These are phyloP conservation scores for Psix sp. DNA, from an alignment of 1,140 invertebrate genomes.

Conservation along the genomic window DNA sequence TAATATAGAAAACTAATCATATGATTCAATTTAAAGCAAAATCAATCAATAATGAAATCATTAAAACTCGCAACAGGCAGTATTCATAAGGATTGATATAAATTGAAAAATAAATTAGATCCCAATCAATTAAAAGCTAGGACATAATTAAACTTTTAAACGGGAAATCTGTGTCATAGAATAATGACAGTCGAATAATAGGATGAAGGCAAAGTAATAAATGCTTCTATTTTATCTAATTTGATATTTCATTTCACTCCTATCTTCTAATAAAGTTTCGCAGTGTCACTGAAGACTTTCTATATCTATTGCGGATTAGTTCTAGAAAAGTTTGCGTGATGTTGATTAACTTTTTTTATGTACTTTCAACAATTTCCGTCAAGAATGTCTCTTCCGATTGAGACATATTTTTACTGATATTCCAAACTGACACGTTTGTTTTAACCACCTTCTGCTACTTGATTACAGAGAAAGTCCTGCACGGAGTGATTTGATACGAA, in stretches of 20 bases:
- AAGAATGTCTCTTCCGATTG: constrained; percentile 40
- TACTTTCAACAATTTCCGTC: constrained; percentile 39
- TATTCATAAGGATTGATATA: too few relatives aligned
- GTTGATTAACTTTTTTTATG: constrained; percentile 31
- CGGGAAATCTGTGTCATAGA: background rate
- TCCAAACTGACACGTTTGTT: constrained; percentile 10
- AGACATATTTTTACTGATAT: constrained; percentile 12
- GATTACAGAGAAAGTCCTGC: constrained; percentile 35
- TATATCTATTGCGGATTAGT: constrained; percentile 28
- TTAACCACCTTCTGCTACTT: constrained; percentile 16
- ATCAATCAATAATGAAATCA: too few relatives aligned
- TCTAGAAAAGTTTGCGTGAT: constrained; percentile 37
- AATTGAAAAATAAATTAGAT: too few relatives aligned
- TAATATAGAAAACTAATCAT: too few relatives aligned
- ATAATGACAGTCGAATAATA: background rate
- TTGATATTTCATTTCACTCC: constrained; percentile 1
- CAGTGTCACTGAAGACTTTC: constrained; percentile 35
- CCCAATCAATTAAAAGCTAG: too few relatives aligned
- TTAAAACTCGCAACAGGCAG: too few relatives aligned
- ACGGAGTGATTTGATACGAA: background rate
- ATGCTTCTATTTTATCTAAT: too few relatives aligned
- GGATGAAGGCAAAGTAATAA: background rate
- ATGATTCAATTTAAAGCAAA: too few relatives aligned
- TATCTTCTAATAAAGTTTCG: constrained; percentile 3
- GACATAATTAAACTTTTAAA: background rate